Percentiles rank a stretch among this genome's conserved stretches.
Evolutionary conservation across 2,888 invertebrate species (phyloP).

Genomic region (Pollenia amentaria): DNA sequence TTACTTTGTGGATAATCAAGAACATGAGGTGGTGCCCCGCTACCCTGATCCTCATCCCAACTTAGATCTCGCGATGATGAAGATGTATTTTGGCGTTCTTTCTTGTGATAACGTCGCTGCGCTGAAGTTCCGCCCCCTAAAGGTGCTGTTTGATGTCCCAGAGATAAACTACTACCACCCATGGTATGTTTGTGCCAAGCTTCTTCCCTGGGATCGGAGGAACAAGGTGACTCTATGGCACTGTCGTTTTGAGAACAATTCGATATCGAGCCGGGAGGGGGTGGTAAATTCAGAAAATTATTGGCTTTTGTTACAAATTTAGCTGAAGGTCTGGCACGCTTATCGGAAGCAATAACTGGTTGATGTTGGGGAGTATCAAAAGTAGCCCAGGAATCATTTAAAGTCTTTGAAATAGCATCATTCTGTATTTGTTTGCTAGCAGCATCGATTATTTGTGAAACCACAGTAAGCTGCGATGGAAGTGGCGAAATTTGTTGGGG

Average conservation of each 20-base stretch:
- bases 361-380: slow-evolving; percentile 85
- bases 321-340: slow-evolving; percentile 66
- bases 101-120: slow-evolving; percentile 85
- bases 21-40: slow-evolving; percentile 79
- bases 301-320: slow-evolving; percentile 75
- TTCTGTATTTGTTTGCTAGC: slow-evolving; percentile 80
- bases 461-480: slow-evolving; percentile 84
- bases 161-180: slow-evolving; percentile 73
- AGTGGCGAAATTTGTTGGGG: slow-evolving; percentile 84
- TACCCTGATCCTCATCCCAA: slow-evolving; percentile 89
- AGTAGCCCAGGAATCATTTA: slow-evolving; percentile 86
- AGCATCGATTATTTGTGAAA: slow-evolving; percentile 84
- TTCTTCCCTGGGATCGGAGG: slow-evolving; percentile 90
- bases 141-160: slow-evolving; percentile 53
- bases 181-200: slow-evolving; percentile 84
- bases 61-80: slow-evolving; percentile 91
- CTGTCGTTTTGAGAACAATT: slow-evolving; percentile 82
- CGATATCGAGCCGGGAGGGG: slow-evolving; percentile 81
- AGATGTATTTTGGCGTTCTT: slow-evolving; percentile 87
- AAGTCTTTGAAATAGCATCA: slow-evolving; percentile 81
- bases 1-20: slow-evolving; percentile 85
- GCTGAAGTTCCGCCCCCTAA: slow-evolving; percentile 73
- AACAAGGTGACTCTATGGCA: slow-evolving; percentile 89
- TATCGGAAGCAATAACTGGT: slow-evolving; percentile 65
- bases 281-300: slow-evolving; percentile 77